Evolutionary conservation across 2,113 vertebrate species (phyloP), one percentile per base, ranked within the genome.

Genomic region (Pachycephala philippinensis): DNA sequence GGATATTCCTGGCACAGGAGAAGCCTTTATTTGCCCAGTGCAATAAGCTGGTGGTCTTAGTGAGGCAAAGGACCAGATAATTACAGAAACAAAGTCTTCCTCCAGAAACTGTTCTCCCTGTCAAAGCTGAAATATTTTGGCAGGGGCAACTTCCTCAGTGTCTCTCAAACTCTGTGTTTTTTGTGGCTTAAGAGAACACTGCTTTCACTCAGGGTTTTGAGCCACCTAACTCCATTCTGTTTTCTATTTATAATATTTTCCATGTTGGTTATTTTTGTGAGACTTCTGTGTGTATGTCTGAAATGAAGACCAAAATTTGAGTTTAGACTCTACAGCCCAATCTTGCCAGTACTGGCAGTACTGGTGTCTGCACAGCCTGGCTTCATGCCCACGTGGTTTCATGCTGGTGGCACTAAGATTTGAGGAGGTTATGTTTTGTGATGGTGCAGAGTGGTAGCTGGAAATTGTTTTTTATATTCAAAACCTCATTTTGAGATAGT

Each of bases 161-260:
- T 77, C 79, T 93, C 87, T 80, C 53, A 69, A 84, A 66, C 52
- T 65, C 71, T 66, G 54, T 90, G 18, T 94, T 93, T 97, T 95
- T 94, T 94, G 92, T 86, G 92, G 93, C 87, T 96, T 83, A 70
- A 91, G 70, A 88, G 82, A 96, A 91, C 63, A 24, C 79, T 88
- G 80, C 52, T 84, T 95, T 93, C 85, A 81, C 85, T 93, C 16
- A 15, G 76, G 85, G 64, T 70, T 95, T 94, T 81, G 40, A 96
- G 80, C 79, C 93, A 93, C 87, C 60, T 50, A 93, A 78, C 61
- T 88, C 70, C 27, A 42, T 86, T 95, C 79, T 88, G 56, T 80
- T 90, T 96, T 95, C 83, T 93, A 94, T 96, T 96, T 95, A 90
- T 92, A 93, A 77, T 81, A 71, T 92, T 94, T 95, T 95, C 91